Conservation (phyloP, 2,797 vertebrate genomes). For the Onychomys leucogaster region DNA sequence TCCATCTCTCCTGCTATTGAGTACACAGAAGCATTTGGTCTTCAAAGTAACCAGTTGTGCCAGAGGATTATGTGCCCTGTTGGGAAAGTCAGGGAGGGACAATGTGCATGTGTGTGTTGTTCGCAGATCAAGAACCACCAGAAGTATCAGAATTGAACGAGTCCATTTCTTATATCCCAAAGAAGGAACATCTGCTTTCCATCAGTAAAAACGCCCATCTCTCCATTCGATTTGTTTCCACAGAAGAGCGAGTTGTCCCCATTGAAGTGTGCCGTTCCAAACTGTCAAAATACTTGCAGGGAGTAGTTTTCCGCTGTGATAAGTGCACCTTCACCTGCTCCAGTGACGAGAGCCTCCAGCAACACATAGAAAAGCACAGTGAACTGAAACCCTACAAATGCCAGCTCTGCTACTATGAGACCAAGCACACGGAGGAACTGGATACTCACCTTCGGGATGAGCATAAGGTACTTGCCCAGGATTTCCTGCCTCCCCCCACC, state of each 20-base stretch:
- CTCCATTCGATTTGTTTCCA: conserved; percentile 80
- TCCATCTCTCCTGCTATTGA: background rate
- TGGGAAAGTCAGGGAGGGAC: background rate
- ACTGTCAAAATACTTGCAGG: conserved; percentile 97
- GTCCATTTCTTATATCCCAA: background rate
- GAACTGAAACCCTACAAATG: conserved; percentile 98
- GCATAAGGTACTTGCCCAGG: conserved; percentile 93
- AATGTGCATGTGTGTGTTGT: background rate
- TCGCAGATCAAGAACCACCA: background rate
- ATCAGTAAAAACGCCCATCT: conserved; percentile 65
- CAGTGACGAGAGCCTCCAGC: conserved; percentile 96
- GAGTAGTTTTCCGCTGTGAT: conserved; percentile 97
- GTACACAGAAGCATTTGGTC: background rate
- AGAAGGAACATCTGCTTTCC: conserved; percentile 28
- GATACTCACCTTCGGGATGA: conserved; percentile 96
- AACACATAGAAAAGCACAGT: conserved; percentile 97
- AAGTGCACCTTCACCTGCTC: conserved; percentile 99
- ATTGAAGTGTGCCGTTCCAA: conserved; percentile 98
- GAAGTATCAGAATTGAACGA: background rate
- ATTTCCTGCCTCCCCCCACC: background rate
- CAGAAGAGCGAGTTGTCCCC: conserved; percentile 98
- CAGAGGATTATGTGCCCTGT: background rate
- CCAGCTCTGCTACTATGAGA: conserved; percentile 98
- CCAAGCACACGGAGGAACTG: conserved; percentile 94
- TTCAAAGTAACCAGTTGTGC: background rate